A percentile compares a stretch with the other conserved stretches of the same genome.
phyloP scores from a whole-genome alignment of 2,888 invertebrate genomes.

The Pemphredon lugubris region DNA sequence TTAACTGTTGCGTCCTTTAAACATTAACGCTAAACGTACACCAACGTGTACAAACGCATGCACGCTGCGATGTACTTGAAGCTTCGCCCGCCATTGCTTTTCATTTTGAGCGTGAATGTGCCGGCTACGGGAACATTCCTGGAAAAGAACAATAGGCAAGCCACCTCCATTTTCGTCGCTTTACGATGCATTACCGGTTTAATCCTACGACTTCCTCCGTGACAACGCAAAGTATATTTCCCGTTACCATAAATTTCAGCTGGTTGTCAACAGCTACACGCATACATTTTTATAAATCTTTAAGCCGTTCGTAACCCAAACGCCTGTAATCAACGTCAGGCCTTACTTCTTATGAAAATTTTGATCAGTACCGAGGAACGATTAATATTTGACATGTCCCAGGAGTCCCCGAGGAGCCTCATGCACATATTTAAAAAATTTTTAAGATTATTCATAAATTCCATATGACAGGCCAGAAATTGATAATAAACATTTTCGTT shows the following conservation, averaged over 20 bases:
- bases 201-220: background rate
- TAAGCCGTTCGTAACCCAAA: too few species aligned
- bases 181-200: background rate
- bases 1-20: background rate
- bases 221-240: background rate
- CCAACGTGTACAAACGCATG: background rate
- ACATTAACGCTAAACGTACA: background rate
- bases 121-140: too few species aligned
- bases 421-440: too few species aligned
- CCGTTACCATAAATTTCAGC: background rate
- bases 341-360: too few species aligned
- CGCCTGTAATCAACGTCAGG: too few species aligned
- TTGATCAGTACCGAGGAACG: too few species aligned
- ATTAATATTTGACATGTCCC: too few species aligned
- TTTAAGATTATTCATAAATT: too few species aligned
- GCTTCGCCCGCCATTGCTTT: slow-evolving; percentile 22
- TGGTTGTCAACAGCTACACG: background rate
- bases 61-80: slow-evolving; percentile 12
- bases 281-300: too few species aligned
- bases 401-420: too few species aligned
- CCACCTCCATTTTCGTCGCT: background rate
- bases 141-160: slow-evolving; percentile 3
- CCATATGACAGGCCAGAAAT: too few species aligned
- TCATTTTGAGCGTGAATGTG: background rate
- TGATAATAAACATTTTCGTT: too few species aligned